phyloP scores from a whole-genome alignment of 1,140 invertebrate genomes.

The Dendroctonus ponderosae region DNA sequence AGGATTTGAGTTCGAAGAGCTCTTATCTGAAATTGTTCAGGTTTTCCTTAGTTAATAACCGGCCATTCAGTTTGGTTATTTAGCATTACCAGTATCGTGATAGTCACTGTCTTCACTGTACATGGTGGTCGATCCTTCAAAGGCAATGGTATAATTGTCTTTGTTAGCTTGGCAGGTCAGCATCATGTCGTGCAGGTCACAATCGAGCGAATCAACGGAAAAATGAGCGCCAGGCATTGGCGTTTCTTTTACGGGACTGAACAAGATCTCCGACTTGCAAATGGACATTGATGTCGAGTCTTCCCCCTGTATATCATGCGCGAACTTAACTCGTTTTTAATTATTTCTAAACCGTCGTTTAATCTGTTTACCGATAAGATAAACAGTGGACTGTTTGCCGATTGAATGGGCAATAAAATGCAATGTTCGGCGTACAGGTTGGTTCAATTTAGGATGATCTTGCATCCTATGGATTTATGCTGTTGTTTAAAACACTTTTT shows the following conservation, averaged over 20 bases:
- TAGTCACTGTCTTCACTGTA: conserved; percentile 83
- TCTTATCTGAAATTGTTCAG: conserved; percentile 41
- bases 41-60: neutral
- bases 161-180: conserved; percentile 88
- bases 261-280: conserved; percentile 84
- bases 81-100: conserved; percentile 58
- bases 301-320: conserved; percentile 54
- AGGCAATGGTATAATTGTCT: conserved; percentile 92
- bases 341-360: too few relatives aligned
- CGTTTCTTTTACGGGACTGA: conserved; percentile 86
- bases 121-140: conserved; percentile 83
- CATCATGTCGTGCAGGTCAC: conserved; percentile 80
- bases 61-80: neutral
- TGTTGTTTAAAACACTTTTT: too few relatives aligned
- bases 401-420: too few relatives aligned
- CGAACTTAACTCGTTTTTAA: too few relatives aligned
- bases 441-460: too few relatives aligned
- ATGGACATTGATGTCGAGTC: conserved; percentile 79
- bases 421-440: too few relatives aligned
- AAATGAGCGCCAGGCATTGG: conserved; percentile 69
- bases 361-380: too few relatives aligned
- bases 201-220: conserved; percentile 87
- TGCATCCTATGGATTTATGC: too few relatives aligned
- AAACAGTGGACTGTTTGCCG: too few relatives aligned
- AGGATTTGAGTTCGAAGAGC: conserved; percentile 39